phyloP scores from a whole-genome alignment of 2,888 invertebrate species.

The Boloria selene region DNA sequence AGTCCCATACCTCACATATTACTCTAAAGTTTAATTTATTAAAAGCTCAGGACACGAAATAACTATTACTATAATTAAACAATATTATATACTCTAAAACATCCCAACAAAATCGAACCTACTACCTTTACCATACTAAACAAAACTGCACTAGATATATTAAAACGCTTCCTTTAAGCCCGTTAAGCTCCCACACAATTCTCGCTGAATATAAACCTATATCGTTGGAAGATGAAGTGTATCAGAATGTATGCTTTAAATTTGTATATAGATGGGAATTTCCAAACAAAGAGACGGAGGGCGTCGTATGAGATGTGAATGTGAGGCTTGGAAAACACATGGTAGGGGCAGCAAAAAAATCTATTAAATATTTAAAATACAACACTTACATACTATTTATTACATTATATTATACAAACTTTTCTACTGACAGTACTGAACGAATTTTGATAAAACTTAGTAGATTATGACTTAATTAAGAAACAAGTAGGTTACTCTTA shows the following conservation, averaged over 20 bases:
- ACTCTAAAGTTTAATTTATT: no score
- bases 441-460: no score
- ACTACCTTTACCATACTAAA: background rate
- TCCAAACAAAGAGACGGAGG: conserved; percentile 32
- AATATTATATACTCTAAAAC: no score
- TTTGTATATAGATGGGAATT: conserved; percentile 36
- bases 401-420: background rate
- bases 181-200: conserved; percentile 8
- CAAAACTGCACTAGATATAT: background rate
- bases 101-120: background rate
- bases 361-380: background rate
- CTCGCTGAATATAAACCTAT: background rate
- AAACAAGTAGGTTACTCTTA: no score
- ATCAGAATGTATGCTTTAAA: conserved; percentile 30
- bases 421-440: no score
- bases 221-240: conserved; percentile 13
- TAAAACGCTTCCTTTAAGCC: background rate
- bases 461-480: no score
- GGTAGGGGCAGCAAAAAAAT: conserved; percentile 20
- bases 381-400: background rate
- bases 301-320: conserved; percentile 32
- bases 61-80: no score
- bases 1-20: no score
- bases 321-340: conserved; percentile 22
- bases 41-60: no score